Evolutionary conservation across 2,888 invertebrate genomes (phyloP), one percentile per base, ranked within the genome.

Genomic region (Crocallis elinguaria): DNA sequence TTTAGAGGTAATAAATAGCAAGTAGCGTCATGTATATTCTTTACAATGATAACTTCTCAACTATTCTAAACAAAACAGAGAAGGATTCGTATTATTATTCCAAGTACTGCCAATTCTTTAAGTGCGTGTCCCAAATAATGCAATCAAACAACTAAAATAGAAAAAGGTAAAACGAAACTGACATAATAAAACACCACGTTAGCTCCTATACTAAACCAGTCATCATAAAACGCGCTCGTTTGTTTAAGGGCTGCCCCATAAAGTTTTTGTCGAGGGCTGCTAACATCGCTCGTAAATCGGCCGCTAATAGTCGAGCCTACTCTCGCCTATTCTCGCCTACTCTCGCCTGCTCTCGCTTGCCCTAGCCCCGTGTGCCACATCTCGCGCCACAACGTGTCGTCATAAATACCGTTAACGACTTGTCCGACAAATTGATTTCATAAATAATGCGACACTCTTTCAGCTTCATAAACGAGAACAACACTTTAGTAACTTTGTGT

Each of bases 381-480:
- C 6, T 21, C 8, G 21, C 17, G 19, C 19, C 30, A 9, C 35
- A 12, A 21, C 35, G 13, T n/a, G n/a, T n/a, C 9, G 29, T 39
- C 48, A 27, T 48, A 48, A 39, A 48, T 33, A 39, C 4, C 14
- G 39, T 33, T 48, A 48, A 48, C 41, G 35, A 14, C 27, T 17
- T 33, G 27, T 49, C 35, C 19, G 33, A 49, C 35, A 49, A 41
- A 49, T 49, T 41, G 41, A 49, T 49, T 49, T 35, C 41, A 35
- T 41, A 49, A 49, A 49, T 49, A 49, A 35, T 33, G 33, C 16
- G 6, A 9, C 23, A 11, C 36, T 2, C 25, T 27, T 14, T 21
- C 37, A 12, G 37, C 30, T 7, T 29, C 36, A 45, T 45, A 36
- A 7, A 36, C 2, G 12, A 21, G n/a, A 12, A 19, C 9, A 21